phyloP scores from a whole-genome alignment of 1,140 invertebrate genomes.

The Mercenaria mercenaria region DNA sequence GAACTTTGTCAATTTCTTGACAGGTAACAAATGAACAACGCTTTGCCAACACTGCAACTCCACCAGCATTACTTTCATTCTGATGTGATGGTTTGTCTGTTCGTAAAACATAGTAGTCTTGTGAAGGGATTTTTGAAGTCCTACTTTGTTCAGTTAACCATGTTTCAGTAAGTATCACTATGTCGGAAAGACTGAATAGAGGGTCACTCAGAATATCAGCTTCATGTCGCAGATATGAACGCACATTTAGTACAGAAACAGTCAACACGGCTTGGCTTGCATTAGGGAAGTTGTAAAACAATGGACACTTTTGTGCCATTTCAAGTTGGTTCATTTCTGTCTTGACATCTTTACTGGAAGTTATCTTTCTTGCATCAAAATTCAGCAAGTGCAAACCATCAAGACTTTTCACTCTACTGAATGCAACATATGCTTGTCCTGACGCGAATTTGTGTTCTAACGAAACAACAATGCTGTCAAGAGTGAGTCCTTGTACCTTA shows the following conservation, averaged over 20 bases:
- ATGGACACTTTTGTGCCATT: not conserved
- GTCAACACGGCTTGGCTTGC: not conserved
- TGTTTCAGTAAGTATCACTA: not conserved
- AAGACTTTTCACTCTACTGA: not conserved
- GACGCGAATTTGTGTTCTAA: not conserved
- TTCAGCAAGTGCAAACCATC: no score
- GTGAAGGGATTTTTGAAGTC: no score
- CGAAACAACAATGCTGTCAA: not conserved
- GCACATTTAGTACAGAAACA: not conserved
- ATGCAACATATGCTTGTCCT: not conserved
- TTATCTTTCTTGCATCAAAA: not conserved
- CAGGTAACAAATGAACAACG: no score
- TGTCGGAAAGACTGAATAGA: not conserved
- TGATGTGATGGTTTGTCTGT: no score
- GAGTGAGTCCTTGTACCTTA: not conserved
- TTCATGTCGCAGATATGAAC: not conserved
- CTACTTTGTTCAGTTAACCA: no score
- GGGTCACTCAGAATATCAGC: not conserved
- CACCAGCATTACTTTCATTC: no score
- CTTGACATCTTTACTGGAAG: not conserved
- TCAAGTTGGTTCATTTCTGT: not conserved
- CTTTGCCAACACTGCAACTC: no score
- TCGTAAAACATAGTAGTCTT: no score
- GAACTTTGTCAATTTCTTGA: no score
- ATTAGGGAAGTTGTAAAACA: not conserved